Conservation (phyloP, 2,797 vertebrate genomes). For the Uromys caudimaculatus region DNA sequence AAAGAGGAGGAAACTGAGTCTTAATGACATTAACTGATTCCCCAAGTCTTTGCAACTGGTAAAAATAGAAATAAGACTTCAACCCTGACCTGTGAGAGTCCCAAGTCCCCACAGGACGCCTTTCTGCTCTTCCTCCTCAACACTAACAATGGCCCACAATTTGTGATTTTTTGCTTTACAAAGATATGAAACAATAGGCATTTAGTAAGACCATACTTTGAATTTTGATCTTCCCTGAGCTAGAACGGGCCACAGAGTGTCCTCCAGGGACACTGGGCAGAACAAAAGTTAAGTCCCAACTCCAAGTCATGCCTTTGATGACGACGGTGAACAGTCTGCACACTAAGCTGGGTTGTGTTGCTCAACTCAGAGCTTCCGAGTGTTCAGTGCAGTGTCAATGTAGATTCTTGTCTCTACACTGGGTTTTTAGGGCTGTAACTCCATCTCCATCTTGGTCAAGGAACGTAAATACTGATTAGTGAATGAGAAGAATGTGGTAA, state of each 20-base stretch:
- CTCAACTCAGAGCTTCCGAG: neutral
- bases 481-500: neutral
- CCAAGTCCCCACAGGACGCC: neutral
- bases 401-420: neutral
- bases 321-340: neutral
- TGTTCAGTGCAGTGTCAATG: neutral
- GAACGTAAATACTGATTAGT: neutral
- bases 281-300: neutral
- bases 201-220: neutral
- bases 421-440: neutral
- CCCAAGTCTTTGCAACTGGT: neutral
- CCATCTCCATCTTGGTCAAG: too few species aligned
- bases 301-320: neutral
- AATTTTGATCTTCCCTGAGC: neutral
- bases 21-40: slow-evolving; percentile 16
- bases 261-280: neutral
- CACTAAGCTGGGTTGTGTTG: neutral
- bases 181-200: neutral
- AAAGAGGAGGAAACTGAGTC: neutral
- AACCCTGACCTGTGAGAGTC: neutral
- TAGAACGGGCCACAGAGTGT: neutral
- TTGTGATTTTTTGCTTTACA: neutral
- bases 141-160: neutral
- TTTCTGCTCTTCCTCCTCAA: neutral
- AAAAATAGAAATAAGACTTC: slow-evolving; percentile 34